Evolutionary conservation across 1,140 invertebrate genomes (phyloP).

Genomic region (Cyrtorhinus lividipennis): DNA sequence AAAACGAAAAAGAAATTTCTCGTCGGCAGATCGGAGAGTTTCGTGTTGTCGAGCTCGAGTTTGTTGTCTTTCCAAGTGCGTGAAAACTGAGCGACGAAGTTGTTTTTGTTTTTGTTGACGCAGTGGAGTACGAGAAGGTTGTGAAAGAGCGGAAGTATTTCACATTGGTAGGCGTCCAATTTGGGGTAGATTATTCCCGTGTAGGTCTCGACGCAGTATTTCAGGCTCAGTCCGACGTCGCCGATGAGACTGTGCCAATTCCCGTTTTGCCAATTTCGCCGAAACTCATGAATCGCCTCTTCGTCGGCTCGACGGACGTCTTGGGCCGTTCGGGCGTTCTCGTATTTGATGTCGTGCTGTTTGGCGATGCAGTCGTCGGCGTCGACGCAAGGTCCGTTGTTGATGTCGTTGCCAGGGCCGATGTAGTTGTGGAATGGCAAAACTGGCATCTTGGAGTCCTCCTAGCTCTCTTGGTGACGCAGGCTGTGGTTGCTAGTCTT

Average conservation of each 20-base stretch:
- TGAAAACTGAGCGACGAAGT: background rate
- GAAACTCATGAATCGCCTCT: constrained; percentile 11
- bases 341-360: constrained; percentile 16
- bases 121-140: background rate
- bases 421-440: constrained; percentile 14
- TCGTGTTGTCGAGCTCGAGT: background rate
- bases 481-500: too few relatives aligned
- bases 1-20: background rate
- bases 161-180: background rate
- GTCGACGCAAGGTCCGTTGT: constrained; percentile 13
- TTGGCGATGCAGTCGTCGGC: constrained; percentile 12
- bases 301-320: constrained; percentile 15
- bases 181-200: constrained; percentile 14
- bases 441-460: constrained; percentile 14
- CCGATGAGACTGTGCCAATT: constrained; percentile 19
- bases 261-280: constrained; percentile 10
- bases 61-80: background rate
- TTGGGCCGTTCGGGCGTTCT: constrained; percentile 2
- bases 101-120: background rate
- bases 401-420: constrained; percentile 13
- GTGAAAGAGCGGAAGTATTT: background rate
- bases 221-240: constrained; percentile 16
- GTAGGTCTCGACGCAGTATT: constrained; percentile 14
- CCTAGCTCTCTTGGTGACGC: too few relatives aligned
- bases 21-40: background rate